Evolutionary conservation across 1,140 invertebrate genomes (phyloP).

Genomic region (Heliconius hewitsoni): DNA sequence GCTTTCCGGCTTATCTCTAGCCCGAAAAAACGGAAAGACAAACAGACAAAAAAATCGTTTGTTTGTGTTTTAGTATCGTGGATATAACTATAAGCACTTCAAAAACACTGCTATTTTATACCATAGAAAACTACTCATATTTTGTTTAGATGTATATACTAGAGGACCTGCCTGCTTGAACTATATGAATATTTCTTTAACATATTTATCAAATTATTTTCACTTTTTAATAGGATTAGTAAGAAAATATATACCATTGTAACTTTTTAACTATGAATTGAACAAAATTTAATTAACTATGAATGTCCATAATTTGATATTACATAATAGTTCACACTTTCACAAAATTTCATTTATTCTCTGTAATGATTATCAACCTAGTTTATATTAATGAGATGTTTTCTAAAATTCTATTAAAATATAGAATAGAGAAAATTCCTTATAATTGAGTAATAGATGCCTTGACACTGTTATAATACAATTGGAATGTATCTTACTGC

Average conservation of each 20-base stretch:
- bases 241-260: background rate
- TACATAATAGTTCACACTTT: constrained; percentile 1
- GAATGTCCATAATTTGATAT: background rate
- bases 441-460: background rate
- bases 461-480: background rate
- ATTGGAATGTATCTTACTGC: background rate
- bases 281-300: background rate
- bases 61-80: too few relatives aligned
- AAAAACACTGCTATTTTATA: too few relatives aligned
- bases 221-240: too few relatives aligned
- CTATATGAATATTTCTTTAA: too few relatives aligned
- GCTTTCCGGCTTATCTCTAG: too few relatives aligned
- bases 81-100: too few relatives aligned
- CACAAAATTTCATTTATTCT: constrained; percentile 9
- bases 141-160: too few relatives aligned
- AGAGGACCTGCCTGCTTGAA: too few relatives aligned
- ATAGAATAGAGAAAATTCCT: background rate
- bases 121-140: too few relatives aligned
- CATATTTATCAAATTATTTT: too few relatives aligned
- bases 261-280: background rate
- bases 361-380: background rate
- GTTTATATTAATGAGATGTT: background rate
- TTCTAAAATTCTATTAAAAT: background rate
- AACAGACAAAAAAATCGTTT: too few relatives aligned
- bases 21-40: too few relatives aligned